These are phyloP conservation scores for Chromis chromis DNA, from an alignment of 2,797 vertebrate genomes.

Conservation along the genomic window DNA sequence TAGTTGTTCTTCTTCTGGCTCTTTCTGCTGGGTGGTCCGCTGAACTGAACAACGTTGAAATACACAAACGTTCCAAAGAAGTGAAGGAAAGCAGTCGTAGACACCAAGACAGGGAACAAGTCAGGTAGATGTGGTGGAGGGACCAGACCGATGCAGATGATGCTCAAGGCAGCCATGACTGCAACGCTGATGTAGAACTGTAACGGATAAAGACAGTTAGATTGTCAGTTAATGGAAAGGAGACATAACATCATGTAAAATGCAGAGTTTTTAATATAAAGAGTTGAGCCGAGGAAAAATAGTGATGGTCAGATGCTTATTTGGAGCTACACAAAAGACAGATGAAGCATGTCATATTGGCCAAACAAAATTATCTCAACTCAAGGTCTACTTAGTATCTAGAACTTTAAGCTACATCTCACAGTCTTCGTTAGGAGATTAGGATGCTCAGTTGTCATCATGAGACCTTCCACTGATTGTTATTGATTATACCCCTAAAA, in stretches of 20 bases:
- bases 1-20: constrained; percentile 88
- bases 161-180: constrained; percentile 87
- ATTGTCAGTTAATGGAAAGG: not conserved
- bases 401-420: not conserved
- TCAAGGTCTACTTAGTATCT: not conserved
- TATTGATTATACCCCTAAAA: too few species aligned
- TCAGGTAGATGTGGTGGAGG: constrained; percentile 90
- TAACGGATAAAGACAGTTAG: constrained; percentile 49
- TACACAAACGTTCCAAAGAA: constrained; percentile 89
- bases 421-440: not conserved
- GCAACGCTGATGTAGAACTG: constrained; percentile 89
- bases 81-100: constrained; percentile 87
- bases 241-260: not conserved
- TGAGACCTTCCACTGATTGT: not conserved
- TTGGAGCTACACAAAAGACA: not conserved
- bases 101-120: constrained; percentile 91
- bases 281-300: not conserved
- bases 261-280: not conserved
- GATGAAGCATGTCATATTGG: not conserved
- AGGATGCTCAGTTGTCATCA: not conserved
- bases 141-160: constrained; percentile 73
- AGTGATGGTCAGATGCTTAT: not conserved
- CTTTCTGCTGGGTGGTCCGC: constrained; percentile 79
- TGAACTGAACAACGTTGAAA: constrained; percentile 90
- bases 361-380: not conserved